These are phyloP conservation scores for Epizoanthus ramosus DNA, from an alignment of 92 coral and sea anemone genomes.

Conservation along the genomic window DNA sequence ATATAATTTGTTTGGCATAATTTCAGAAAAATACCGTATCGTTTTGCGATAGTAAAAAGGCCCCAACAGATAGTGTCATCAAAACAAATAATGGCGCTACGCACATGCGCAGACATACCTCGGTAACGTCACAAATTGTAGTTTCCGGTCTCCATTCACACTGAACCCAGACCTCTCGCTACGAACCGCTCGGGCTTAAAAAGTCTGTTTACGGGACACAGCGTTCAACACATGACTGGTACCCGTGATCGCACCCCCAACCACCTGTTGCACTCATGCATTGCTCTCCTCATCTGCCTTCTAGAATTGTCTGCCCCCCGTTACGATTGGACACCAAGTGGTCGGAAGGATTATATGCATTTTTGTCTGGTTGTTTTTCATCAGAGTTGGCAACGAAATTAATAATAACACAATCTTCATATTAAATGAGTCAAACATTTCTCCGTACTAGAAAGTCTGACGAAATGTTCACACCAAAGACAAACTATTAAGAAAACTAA, in stretches of 20 bases:
- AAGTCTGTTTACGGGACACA: slow-evolving; percentile 11
- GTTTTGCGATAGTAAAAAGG: too few species aligned
- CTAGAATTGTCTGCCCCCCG: neutral
- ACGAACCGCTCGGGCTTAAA: neutral
- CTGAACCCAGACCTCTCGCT: neutral
- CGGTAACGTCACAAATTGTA: neutral
- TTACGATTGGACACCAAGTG: neutral
- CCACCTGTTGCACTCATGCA: neutral
- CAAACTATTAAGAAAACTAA: neutral
- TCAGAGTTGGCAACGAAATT: too few species aligned
- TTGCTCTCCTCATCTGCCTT: neutral
- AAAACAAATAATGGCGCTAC: too few species aligned
- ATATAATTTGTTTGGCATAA: too few species aligned
- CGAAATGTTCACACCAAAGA: neutral
- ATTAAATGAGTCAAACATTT: neutral
- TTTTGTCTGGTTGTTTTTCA: too few species aligned
- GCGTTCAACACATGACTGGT: slow-evolving; percentile 31
- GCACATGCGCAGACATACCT: too few species aligned
- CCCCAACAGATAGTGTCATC: too few species aligned
- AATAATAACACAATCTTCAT: too few species aligned
- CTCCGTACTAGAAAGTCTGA: neutral
- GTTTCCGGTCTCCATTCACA: neutral
- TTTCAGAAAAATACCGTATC: too few species aligned
- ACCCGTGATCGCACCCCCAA: neutral
- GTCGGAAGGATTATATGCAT: too few species aligned